These are phyloP conservation scores for Cartodere bifasciata DNA, from an alignment of 2,888 invertebrate genomes.

Conservation along the genomic window DNA sequence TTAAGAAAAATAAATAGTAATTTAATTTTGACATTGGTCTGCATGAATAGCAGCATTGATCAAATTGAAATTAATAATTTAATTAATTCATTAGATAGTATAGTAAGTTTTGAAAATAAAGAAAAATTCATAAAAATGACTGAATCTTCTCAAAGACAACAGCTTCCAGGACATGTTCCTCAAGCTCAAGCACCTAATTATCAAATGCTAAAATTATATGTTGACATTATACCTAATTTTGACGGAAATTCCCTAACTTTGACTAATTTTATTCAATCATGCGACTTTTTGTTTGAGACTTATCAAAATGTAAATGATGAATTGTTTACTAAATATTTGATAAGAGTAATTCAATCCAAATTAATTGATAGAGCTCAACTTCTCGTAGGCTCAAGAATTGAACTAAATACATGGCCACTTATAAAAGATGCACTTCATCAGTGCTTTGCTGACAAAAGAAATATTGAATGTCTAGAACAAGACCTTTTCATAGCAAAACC, in stretches of 20 bases:
- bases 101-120: no score
- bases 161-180: no score
- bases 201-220: no score
- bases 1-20: no score
- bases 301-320: neutral
- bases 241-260: slow-evolving; percentile 9
- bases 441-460: slow-evolving; percentile 13
- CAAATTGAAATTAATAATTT: no score
- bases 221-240: slow-evolving; percentile 11
- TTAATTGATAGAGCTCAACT: slow-evolving; percentile 10
- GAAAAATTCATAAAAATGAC: no score
- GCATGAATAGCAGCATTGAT: no score
- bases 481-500: slow-evolving; percentile 10
- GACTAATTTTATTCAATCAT: slow-evolving; percentile 9
- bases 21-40: no score
- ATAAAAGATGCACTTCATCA: slow-evolving; percentile 11
- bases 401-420: slow-evolving; percentile 10
- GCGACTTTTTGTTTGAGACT: slow-evolving; percentile 11
- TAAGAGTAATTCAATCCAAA: slow-evolving; percentile 11
- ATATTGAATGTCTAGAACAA: slow-evolving; percentile 13
- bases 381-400: slow-evolving; percentile 10
- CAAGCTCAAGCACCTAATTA: no score
- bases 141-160: no score
- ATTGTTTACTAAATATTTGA: slow-evolving; percentile 7
- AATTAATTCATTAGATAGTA: no score